Evolutionary conservation across 2,113 vertebrate genomes (phyloP).

Genomic region (Leptosomus discolor): DNA sequence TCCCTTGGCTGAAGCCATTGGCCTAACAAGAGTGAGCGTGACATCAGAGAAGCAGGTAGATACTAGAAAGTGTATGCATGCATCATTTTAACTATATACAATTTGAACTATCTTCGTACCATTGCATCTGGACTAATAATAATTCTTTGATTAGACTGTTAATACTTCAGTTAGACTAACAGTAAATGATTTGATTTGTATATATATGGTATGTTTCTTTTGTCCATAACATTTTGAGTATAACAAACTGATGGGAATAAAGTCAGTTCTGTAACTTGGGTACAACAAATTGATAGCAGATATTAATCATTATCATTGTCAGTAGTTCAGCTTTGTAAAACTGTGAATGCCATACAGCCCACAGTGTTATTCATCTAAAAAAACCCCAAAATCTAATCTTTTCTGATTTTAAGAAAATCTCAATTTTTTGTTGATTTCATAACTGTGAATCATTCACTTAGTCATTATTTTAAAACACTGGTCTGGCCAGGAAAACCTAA

Average conservation of each 20-base stretch:
- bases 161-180: background rate
- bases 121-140: background rate
- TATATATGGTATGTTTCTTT: background rate
- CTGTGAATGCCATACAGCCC: background rate
- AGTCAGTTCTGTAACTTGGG: background rate
- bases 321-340: background rate
- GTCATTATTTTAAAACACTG: background rate
- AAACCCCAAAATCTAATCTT: background rate
- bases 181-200: background rate
- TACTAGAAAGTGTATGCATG: background rate
- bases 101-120: background rate
- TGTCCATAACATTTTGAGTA: background rate
- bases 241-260: background rate
- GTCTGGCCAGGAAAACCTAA: background rate
- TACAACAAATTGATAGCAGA: background rate
- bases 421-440: background rate
- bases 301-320: background rate
- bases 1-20: background rate
- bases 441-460: background rate
- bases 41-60: accelerated
- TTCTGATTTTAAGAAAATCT: background rate
- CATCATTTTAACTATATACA: background rate
- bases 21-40: accelerated
- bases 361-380: background rate
- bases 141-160: background rate